Percentiles rank a stretch among this genome's conserved stretches.
Conservation (phyloP, 2,797 vertebrate species). For the Antennarius maculatus region DNA sequence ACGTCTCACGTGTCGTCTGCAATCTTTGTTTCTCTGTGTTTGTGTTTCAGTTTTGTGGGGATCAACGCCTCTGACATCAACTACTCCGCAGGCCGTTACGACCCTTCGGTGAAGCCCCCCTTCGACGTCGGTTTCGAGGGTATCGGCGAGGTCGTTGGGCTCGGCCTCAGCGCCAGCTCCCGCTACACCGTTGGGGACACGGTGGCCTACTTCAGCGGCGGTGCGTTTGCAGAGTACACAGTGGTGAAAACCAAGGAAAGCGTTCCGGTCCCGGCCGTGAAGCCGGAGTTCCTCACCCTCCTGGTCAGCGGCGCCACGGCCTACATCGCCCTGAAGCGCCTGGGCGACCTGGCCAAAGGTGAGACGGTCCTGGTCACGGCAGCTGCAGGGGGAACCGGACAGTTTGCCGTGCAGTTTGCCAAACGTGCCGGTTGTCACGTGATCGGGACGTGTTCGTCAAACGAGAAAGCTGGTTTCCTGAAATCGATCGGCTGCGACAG, state of each 20-base stretch:
- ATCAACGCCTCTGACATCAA: slow-evolving; percentile 97
- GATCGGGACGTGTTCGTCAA: slow-evolving; percentile 91
- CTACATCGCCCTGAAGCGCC: slow-evolving; percentile 88
- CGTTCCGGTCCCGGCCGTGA: slow-evolving; percentile 80
- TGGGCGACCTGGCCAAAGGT: slow-evolving; percentile 85
- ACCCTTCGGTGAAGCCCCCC: slow-evolving; percentile 85
- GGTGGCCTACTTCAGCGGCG: slow-evolving; percentile 85
- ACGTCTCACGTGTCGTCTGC: slow-evolving; percentile 22
- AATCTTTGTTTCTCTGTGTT: slow-evolving; percentile 29
- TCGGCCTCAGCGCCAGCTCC: slow-evolving; percentile 91
- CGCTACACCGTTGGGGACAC: slow-evolving; percentile 85
- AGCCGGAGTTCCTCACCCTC: slow-evolving; percentile 88
- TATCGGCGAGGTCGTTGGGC: slow-evolving; percentile 89
- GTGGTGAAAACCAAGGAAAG: slow-evolving; percentile 83
- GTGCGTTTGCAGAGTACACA: slow-evolving; percentile 91
- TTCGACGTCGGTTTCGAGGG: slow-evolving; percentile 93
- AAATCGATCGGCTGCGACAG: slow-evolving; percentile 90
- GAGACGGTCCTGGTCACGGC: slow-evolving; percentile 92
- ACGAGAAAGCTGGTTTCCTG: slow-evolving; percentile 88
- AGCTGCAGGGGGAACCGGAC: slow-evolving; percentile 92
- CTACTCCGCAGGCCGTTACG: slow-evolving; percentile 90
- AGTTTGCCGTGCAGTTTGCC: slow-evolving; percentile 92
- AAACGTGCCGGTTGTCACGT: slow-evolving; percentile 91
- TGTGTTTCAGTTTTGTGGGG: slow-evolving; percentile 87
- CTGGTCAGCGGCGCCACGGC: slow-evolving; percentile 89